phyloP scores from a whole-genome alignment of 2,797 vertebrate species.

The Oryzias dopingdopingensis region DNA sequence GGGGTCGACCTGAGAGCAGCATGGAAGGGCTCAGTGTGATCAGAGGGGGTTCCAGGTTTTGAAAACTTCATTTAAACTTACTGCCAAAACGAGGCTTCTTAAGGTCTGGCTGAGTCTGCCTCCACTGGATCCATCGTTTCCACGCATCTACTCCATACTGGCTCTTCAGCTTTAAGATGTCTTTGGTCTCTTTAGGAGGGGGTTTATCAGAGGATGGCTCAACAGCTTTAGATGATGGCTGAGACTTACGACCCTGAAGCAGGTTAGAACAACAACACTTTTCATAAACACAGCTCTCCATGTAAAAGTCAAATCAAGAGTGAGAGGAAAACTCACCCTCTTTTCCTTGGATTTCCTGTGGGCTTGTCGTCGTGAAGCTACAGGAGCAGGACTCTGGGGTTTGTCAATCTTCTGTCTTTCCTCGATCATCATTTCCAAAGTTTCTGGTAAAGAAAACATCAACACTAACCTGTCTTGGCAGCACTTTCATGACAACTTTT shows the following conservation, averaged over 20 bases:
- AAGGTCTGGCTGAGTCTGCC: slow-evolving; percentile 85
- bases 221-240: slow-evolving; percentile 24
- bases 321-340: slow-evolving; percentile 72
- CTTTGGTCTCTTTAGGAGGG: slow-evolving; percentile 2
- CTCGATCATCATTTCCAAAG: slow-evolving; percentile 54
- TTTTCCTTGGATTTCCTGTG: slow-evolving; percentile 86
- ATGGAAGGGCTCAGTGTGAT: not conserved
- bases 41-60: not conserved
- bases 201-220: slow-evolving; percentile 53
- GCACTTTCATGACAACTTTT: too few relatives aligned
- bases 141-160: slow-evolving; percentile 94
- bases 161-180: slow-evolving; percentile 80
- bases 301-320: not conserved
- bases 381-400: slow-evolving; percentile 19
- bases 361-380: slow-evolving; percentile 39
- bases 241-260: slow-evolving; percentile 48
- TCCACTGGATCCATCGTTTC: slow-evolving; percentile 95
- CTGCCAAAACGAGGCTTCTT: slow-evolving; percentile 86
- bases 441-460: slow-evolving; percentile 37
- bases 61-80: slow-evolving; percentile 58
- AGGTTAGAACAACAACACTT: not conserved
- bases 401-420: slow-evolving; percentile 20
- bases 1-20: slow-evolving; percentile 77
- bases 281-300: too few relatives aligned
- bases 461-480: too few relatives aligned